Conservation (phyloP, 2,797 vertebrate genomes). For the Gymnoscopelus braueri region DNA sequence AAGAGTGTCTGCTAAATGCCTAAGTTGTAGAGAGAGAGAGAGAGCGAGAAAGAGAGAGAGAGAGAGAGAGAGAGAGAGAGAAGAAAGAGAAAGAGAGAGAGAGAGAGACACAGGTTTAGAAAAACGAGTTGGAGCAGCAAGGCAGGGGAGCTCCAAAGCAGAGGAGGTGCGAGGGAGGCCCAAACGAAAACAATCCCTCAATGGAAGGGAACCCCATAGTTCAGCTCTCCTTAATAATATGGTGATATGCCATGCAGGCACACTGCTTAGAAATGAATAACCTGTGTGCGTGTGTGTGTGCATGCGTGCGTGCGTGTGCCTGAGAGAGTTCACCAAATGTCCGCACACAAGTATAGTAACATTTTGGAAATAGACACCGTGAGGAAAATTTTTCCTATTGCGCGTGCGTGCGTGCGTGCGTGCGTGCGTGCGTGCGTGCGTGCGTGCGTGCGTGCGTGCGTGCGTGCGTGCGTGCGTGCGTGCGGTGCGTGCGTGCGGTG, state of each 20-base stretch:
- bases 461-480: not conserved
- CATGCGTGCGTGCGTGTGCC: slow-evolving; percentile 62
- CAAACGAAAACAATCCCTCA: slow-evolving; percentile 84
- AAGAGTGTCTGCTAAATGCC: too few species aligned
- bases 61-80: slow-evolving; percentile 12
- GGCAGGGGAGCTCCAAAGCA: slow-evolving; percentile 63
- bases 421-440: slow-evolving; percentile 26
- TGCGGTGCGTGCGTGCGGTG: slow-evolving; percentile 1
- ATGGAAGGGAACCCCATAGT: slow-evolving; percentile 43
- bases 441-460: slow-evolving; percentile 24
- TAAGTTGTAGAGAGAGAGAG: not conserved
- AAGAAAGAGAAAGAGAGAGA: slow-evolving; percentile 3
- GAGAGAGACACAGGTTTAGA: slow-evolving; percentile 52
- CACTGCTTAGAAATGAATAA: slow-evolving; percentile 88
- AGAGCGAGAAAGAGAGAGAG: slow-evolving; percentile 1
- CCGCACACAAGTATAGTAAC: too few species aligned
- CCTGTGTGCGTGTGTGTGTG: slow-evolving; percentile 31
- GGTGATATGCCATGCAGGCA: slow-evolving; percentile 89
- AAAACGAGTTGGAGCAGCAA: slow-evolving; percentile 47
- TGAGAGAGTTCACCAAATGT: too few species aligned
- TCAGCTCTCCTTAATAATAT: slow-evolving; percentile 86
- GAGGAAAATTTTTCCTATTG: too few species aligned
- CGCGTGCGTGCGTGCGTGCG: slow-evolving; percentile 47
- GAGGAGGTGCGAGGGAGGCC: slow-evolving; percentile 43
- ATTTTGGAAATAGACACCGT: too few species aligned